Base-by-base conservation (phyloP, 2,113 vertebrate genomes). In the Jacana jacana region DNA sequence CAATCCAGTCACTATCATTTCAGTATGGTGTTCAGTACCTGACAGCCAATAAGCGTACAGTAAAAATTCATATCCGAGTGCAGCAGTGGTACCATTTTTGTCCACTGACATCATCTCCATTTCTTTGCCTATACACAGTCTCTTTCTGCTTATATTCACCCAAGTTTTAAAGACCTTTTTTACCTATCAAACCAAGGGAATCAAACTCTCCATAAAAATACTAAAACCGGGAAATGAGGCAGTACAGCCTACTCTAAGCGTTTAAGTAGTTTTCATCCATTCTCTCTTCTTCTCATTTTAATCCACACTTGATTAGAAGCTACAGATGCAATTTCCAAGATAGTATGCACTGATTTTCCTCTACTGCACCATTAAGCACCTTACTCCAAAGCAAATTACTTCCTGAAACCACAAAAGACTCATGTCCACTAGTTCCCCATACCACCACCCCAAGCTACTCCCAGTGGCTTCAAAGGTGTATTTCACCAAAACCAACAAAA, bases 251-350 rank as follows among this genome's bases (percentile, higher is more conserved):
- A 42, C 40, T 58, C 58, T 6, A 61, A 60, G 18, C 2, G 24
- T 2, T 1, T 15, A 22, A 69, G 9, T 23, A 58, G 28, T 5
- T 37, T 6, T 80, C 14, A 44, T 5, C 8, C 1, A 0, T 22
- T 60, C 44, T 44, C 40, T 31, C 49, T 55, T 31, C 5, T 30
- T 46, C 14, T 37, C 35, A 17, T 33, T 42, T 70, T 30, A 71
- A 49, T 10, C 30, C 37, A 44, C 6, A 24, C 23, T 86, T 65
- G 58, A 54, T 71, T 72, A 73, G 51, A 92, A 95, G 51, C 55
- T 52, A 27, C 33, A 31, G 28, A 68, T 61, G 8, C 7, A 10
- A 39, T 7, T 58, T 70, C 17, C 39, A 72, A 11, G 39, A 37
- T 5, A 57, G 13, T 10, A 2, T 2, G 5, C 18, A 31, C 13